Percentiles rank a stretch among this genome's conserved stretches.
phyloP scores from a whole-genome alignment of 2,888 invertebrate species.

The Dicyrtomina minuta region DNA sequence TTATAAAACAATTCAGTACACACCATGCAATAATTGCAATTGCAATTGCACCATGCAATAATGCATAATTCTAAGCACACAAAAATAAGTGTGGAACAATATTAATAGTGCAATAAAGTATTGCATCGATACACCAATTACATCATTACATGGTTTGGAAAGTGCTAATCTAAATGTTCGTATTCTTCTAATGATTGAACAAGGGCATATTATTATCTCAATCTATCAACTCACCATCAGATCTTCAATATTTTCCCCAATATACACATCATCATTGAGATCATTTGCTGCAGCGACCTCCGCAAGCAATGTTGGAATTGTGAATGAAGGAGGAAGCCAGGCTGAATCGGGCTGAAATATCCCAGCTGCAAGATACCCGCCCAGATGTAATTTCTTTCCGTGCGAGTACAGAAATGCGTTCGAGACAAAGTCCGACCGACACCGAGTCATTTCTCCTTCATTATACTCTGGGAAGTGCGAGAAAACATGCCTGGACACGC shows the following conservation, averaged over 20 bases:
- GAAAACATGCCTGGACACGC: conserved; percentile 71
- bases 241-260: neutral
- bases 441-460: conserved; percentile 76
- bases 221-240: conserved; percentile 15
- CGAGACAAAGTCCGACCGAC: conserved; percentile 72
- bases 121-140: too few relatives aligned
- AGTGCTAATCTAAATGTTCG: too few relatives aligned
- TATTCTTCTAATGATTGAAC: too few relatives aligned
- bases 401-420: conserved; percentile 85
- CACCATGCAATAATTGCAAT: too few relatives aligned
- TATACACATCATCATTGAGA: conserved; percentile 26
- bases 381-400: conserved; percentile 59
- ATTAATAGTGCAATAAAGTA: too few relatives aligned
- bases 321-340: conserved; percentile 79
- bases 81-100: too few relatives aligned
- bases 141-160: too few relatives aligned
- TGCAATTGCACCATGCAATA: too few relatives aligned
- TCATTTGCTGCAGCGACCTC: conserved; percentile 14
- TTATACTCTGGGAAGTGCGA: conserved; percentile 67
- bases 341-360: conserved; percentile 68
- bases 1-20: too few relatives aligned
- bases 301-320: conserved; percentile 54
- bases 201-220: neutral
- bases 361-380: conserved; percentile 54
- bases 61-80: too few relatives aligned